phyloP scores from a whole-genome alignment of 2,888 invertebrate species.

The Mellilla xanthometata region DNA sequence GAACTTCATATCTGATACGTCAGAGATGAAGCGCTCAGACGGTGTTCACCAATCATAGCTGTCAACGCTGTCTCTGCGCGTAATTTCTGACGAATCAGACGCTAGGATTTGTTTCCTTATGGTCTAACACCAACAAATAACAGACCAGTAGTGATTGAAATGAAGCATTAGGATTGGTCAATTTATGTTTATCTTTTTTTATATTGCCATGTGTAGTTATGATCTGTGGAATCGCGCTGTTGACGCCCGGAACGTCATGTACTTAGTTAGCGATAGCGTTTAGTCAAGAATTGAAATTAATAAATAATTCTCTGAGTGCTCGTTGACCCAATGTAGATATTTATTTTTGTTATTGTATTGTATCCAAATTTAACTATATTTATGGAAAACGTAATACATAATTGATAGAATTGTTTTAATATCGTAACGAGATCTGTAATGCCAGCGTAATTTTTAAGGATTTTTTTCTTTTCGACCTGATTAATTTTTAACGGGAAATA shows the following conservation, averaged over 20 bases:
- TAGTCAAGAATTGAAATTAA: slow-evolving; percentile 73
- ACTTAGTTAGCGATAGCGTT: slow-evolving; percentile 76
- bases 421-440: slow-evolving; percentile 42
- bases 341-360: slow-evolving; percentile 81
- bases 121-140: too few relatives aligned
- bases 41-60: too few relatives aligned
- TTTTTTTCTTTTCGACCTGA: slow-evolving; percentile 30
- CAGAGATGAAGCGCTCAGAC: too few relatives aligned
- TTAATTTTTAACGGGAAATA: slow-evolving; percentile 41
- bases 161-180: too few relatives aligned
- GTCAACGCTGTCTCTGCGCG: too few relatives aligned
- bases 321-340: slow-evolving; percentile 81
- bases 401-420: slow-evolving; percentile 56
- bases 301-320: slow-evolving; percentile 60
- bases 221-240: too few relatives aligned
- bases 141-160: too few relatives aligned
- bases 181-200: too few relatives aligned
- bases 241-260: slow-evolving; percentile 65
- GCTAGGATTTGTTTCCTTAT: too few relatives aligned
- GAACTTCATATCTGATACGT: too few relatives aligned
- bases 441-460: slow-evolving; percentile 31
- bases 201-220: too few relatives aligned
- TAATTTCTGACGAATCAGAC: too few relatives aligned
- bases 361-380: slow-evolving; percentile 74
- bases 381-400: slow-evolving; percentile 57